These are phyloP conservation scores for Sycophila texana DNA, from an alignment of 2,888 invertebrate genomes.

Conservation along the genomic window DNA sequence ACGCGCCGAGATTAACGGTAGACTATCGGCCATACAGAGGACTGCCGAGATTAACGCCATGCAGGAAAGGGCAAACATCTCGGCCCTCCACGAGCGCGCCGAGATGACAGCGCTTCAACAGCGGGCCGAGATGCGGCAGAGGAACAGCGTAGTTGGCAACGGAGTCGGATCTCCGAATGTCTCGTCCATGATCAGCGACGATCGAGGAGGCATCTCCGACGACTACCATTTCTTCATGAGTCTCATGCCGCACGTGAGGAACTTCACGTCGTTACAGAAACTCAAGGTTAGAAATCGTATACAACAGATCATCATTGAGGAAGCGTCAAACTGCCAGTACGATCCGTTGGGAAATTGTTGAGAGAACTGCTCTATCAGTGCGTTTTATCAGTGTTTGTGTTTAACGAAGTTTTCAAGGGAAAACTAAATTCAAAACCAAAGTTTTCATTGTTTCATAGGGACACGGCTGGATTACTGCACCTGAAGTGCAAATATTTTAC, in stretches of 20 bases:
- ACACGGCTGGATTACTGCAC: background rate
- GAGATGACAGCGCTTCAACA: constrained; percentile 42
- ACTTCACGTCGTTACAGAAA: constrained; percentile 54
- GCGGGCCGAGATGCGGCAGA: constrained; percentile 47
- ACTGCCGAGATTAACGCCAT: constrained; percentile 33
- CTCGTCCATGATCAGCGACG: constrained; percentile 38
- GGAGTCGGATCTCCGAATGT: constrained; percentile 49
- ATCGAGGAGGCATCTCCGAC: constrained; percentile 53
- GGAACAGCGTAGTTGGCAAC: constrained; percentile 53
- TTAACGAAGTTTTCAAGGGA: too few species aligned
- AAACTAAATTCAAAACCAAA: constrained; percentile 3
- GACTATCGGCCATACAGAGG: constrained; percentile 42
- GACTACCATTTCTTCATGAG: constrained; percentile 59
- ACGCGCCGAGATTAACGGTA: constrained; percentile 37
- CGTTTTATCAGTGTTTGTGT: background rate
- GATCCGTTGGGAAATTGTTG: constrained; percentile 55
- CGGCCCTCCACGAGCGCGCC: constrained; percentile 48
- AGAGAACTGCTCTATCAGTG: background rate
- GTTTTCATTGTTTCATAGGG: background rate
- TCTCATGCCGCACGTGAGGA: constrained; percentile 51
- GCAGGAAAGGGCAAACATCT: constrained; percentile 30
- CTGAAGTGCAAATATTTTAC: background rate
- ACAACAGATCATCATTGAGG: constrained; percentile 57
- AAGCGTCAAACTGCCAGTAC: constrained; percentile 41
- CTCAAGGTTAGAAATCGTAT: constrained; percentile 55